Evolutionary conservation across 2,888 invertebrate genomes (phyloP).

Genomic region (Panopea generosa): DNA sequence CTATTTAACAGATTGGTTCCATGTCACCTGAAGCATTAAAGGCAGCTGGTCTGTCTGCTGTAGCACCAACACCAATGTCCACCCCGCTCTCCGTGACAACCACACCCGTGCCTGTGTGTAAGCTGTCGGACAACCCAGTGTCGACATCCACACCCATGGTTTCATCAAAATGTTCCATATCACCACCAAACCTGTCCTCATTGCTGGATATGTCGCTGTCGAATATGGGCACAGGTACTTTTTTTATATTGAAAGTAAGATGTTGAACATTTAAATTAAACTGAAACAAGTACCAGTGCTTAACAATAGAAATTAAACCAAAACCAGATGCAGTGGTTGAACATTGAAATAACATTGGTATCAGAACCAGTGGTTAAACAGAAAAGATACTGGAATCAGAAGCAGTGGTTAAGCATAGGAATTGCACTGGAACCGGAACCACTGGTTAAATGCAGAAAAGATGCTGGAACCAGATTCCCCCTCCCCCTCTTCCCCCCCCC

Average conservation of each 20-base stretch:
- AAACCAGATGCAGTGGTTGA: too few species aligned
- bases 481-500: too few species aligned
- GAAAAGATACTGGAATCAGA: too few species aligned
- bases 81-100: conserved; percentile 11
- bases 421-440: too few species aligned
- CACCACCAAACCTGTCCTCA: conserved; percentile 76
- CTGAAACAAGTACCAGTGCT: too few species aligned
- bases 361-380: too few species aligned
- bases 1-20: conserved; percentile 41
- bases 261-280: too few species aligned
- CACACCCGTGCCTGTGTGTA: neutral
- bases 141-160: conserved; percentile 17
- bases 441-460: too few species aligned
- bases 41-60: conserved; percentile 56
- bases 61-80: conserved; percentile 20
- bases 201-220: conserved; percentile 66
- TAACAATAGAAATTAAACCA: too few species aligned
- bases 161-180: conserved; percentile 45
- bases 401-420: too few species aligned
- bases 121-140: neutral
- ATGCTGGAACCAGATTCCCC: too few species aligned
- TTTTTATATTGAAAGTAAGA: neutral
- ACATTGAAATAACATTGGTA: too few species aligned
- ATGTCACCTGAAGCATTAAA: conserved; percentile 55
- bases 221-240: conserved; percentile 3